Evolutionary conservation across 2,797 vertebrate species (phyloP), one percentile per base, ranked within the genome.

Genomic region (Hyperoplus lanceolatus): DNA sequence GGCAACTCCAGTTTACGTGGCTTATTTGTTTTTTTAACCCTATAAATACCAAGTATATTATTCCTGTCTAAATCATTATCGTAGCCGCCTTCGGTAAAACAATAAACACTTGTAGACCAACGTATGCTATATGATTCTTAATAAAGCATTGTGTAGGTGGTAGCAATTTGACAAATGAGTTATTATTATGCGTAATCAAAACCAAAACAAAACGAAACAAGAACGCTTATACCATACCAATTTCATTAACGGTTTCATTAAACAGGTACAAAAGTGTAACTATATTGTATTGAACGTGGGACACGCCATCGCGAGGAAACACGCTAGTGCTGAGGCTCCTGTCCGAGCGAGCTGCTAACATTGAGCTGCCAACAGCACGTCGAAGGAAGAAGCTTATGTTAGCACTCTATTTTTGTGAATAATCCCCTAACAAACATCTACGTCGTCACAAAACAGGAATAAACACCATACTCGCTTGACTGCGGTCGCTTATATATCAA

Each of bases 121-220:
- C 2, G 16, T n/a, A 16, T 41, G 43, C 14, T 42, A 29, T 11
- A 6, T 7, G 0, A 0, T 12, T 54, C 45, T 12, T 50, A 18
- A 54, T 5, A 60, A 21, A 39, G 42, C 65, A 53, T 42, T 8
- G 8, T 64, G 14, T 10, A 0, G 21, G 18, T 7, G 43, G 29
- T 29, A 29, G 77, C 75, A 87, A 82, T 39, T 89, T 80, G 59
- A 89, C 69, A 86, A 82, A 87, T 72, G 55, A 18, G 29, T 66
- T 69, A 69, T 72, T 51, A 72, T 61, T 50, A 29, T 60, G 68
- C 39, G 67, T 79, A 63, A 62, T 21, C 54, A 70, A 16, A 68
- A 29, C 69, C 63, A 55, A 69, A 51, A 42, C 54, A 70, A 16
- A 68, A 29, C 69, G 64, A 55, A 69, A 51, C 45, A 65, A 0